Evolutionary conservation across 2,797 vertebrate genomes (phyloP), one percentile per base, ranked within the genome.

Genomic region (Pangasius sanitwongsei): DNA sequence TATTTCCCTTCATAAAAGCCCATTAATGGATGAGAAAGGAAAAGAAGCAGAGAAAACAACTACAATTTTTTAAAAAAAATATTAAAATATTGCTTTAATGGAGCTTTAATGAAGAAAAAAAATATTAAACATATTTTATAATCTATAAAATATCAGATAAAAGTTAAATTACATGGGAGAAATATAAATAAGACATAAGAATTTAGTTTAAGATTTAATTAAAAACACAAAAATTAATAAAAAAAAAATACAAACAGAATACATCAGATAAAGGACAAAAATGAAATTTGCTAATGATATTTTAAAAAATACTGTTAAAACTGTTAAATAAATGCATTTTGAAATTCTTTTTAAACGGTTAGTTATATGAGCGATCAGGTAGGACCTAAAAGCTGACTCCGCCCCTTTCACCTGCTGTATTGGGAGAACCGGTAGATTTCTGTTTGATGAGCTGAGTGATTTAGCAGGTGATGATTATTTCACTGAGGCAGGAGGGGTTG

Each of bases 1-100:
- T 87, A 61, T 90, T 92, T 92, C 91, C 90, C 85, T 87, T 92
- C 87, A 89, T 88, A 92, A 85, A 48, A 89, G 90, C 83, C 89
- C 91, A 91, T 90, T 90, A 92, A 77, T 72, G 81, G 86, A 83
- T 83, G 61, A 48, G 65, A 88, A 67, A 28, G 65, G 44, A 50
- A 83, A 85, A 15, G 31, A 61, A 44, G 48, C 72, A 84, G 18
- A 65, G 37, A 59, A 91, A 92, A 85, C 88, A 0, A 82, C 31
- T 50, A 53, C 41, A 28, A 23, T 67, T 70, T 6, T 67, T 67
- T 67, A 16, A n/a, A 31, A 31, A 80, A 78, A 55, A 34, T 53
- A 31, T 48, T 28, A 11, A 74, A 77, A n/a, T 77, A n/a, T 50
- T 15, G 48, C 13, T 50, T 74, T 53, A 78, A 31, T 78, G 28